Base-by-base conservation (phyloP, 37 sponge, comb jelly and placozoan species). In the Agelas oroides region DNA sequence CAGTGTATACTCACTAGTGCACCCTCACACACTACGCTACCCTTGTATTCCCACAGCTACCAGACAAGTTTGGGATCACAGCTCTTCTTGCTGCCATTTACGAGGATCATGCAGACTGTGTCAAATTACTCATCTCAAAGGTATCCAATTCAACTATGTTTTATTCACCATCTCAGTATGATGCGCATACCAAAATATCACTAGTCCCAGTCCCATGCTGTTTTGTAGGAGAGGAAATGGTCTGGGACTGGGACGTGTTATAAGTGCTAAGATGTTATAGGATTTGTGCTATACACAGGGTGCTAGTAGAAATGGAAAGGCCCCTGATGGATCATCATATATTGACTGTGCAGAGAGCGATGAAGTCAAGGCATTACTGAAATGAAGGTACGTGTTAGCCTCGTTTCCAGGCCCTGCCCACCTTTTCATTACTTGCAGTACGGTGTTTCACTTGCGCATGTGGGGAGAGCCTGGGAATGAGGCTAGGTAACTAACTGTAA, bases 41-140 rank as follows among this genome's bases (percentile, higher is more conserved):
- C 2, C 28, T 32, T 5, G 6, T 39, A 25, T 35, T 0, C 53
- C 0, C 70, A 19, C 66, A 96, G 94, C 30, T 78, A 31, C 79
- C 85, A 55, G 97, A 97, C 83, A 93, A 92, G 60, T 84, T 90
- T 77, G 97, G 97, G 12, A 97, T 97, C 74, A 93, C 97, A 19
- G 89, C 97, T 0, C 83, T 97, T 15, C 60, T 97, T 75, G 88
- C 94, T 30, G 97, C 97, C 16, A 75, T 97, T 23, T 97, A 70
- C 40, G 97, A 97, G 34, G 97, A 60, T 19, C 97, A 97, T 59
- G 57, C 20, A 18, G 89, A 90, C 1, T 89, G 86, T 68, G 96
- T 95, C 28, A 59, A 84, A 34, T 12, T 92, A 1, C 84, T 97
- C 21, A 17, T 97, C 5, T 18, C 33, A 12, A 89, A 86, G 72